Conservation (phyloP, 1,140 invertebrate species). For the Adelges cooleyi region DNA sequence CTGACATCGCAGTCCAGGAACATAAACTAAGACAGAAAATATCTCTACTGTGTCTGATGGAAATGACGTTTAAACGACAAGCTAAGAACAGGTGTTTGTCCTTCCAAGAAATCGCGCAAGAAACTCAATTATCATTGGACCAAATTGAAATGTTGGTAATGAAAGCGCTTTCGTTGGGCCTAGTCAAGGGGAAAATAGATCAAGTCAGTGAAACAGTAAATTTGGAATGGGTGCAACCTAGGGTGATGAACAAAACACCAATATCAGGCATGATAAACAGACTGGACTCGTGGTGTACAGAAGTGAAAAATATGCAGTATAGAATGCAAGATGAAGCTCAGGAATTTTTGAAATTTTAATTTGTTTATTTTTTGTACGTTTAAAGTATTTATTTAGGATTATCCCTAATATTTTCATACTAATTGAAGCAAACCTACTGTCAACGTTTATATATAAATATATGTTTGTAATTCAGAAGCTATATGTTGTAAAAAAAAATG, state of each 20-base stretch:
- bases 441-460: too few species aligned
- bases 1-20: slow-evolving; percentile 78
- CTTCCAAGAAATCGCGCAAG: slow-evolving; percentile 80
- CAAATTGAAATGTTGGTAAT: slow-evolving; percentile 94
- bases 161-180: slow-evolving; percentile 91
- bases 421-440: too few species aligned
- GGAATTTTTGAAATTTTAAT: slow-evolving; percentile 67
- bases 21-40: slow-evolving; percentile 81
- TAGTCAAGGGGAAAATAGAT: slow-evolving; percentile 91
- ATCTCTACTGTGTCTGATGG: slow-evolving; percentile 90
- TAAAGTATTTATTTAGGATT: too few species aligned
- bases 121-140: slow-evolving; percentile 65
- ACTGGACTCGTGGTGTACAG: slow-evolving; percentile 67
- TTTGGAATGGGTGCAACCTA: slow-evolving; percentile 84
- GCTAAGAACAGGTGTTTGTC: slow-evolving; percentile 63
- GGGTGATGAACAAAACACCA: slow-evolving; percentile 66
- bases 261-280: slow-evolving; percentile 63
- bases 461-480: too few species aligned
- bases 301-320: slow-evolving; percentile 68
- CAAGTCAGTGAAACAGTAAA: slow-evolving; percentile 73
- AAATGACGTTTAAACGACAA: slow-evolving; percentile 63
- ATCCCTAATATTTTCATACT: too few species aligned
- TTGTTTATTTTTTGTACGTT: not conserved
- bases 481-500: too few species aligned
- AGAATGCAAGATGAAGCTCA: slow-evolving; percentile 68